Evolutionary conservation across 2,797 vertebrate species (phyloP), one percentile per base, ranked within the genome.

Genomic region (Manis javanica): DNA sequence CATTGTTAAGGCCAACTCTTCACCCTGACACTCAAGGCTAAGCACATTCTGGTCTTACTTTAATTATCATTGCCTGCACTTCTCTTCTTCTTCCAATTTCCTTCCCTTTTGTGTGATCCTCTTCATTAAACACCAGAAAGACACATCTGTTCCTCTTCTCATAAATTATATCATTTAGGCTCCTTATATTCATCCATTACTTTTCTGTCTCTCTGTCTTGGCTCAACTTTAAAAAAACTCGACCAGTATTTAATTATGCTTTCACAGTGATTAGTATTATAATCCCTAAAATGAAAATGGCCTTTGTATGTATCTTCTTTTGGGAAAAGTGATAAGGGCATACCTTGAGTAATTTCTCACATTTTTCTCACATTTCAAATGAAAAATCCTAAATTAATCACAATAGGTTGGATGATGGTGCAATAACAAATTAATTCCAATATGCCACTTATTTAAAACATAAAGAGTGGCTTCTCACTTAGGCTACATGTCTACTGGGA

Each of bases 201-300:
- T 90, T 87, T 39, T 39, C 16, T 79, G 31, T 69, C 31, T 90
- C 15, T 71, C 26, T n/a, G 72, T 49, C 53, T 91, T 68, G 49
- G 42, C 1, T 90, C 57, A 74, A 61, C 18, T 81, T 72, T 37
- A 29, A 85, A 55, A 72, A 53, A 84, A 24, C 2, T 94, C 63
- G 55, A 66, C n/a, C 23, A 37, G 34, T 66, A 71, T 71, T 64
- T 63, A 87, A 63, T 49, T 79, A 31, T 90, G 12, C 26, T 42
- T 71, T 21, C 5, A 72, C 5, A 79, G 13, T 87, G 31, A 84
- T 66, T 53, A 85, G 29, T 69, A 51, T 42, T 71, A 75, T 5
- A 81, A 31, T 88, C 18, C 18, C n/a, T 75, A 42, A 63, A 89
- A 88, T 84, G 24, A 46, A 97, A 93, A 66, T 31, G 34, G n/a